Percentiles rank a stretch among this genome's conserved stretches.
Evolutionary conservation across 2,888 invertebrate species (phyloP).

Genomic region (Eupithecia centaureata): DNA sequence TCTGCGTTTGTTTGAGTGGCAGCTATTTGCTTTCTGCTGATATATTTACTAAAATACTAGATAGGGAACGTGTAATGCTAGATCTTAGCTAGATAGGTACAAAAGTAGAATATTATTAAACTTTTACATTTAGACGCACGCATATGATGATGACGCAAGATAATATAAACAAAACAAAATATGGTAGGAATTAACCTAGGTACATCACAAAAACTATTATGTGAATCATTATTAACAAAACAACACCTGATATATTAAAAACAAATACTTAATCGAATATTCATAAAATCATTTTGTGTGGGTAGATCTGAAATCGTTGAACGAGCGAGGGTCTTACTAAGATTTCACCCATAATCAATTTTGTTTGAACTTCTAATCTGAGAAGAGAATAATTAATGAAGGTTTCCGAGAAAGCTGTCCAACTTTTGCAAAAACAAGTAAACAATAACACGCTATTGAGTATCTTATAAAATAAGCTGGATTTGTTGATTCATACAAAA

Average conservation of each 20-base stretch:
- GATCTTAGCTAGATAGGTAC: too few species aligned
- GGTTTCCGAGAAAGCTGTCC: not conserved
- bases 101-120: too few species aligned
- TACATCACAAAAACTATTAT: too few species aligned
- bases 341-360: constrained; percentile 20
- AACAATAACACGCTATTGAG: not conserved
- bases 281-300: not conserved
- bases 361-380: constrained; percentile 11
- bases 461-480: not conserved
- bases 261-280: not conserved
- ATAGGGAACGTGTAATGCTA: too few species aligned
- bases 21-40: not conserved
- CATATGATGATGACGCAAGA: too few species aligned
- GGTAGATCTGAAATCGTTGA: not conserved
- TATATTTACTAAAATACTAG: too few species aligned
- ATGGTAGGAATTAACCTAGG: too few species aligned
- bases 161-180: too few species aligned
- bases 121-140: too few species aligned
- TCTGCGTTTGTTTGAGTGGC: not conserved
- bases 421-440: constrained; percentile 13
- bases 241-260: too few species aligned
- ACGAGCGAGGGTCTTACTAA: constrained; percentile 6
- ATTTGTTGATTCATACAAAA: not conserved
- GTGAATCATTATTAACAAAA: too few species aligned
- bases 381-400: constrained; percentile 19